These are phyloP conservation scores for Drosophila asahinai DNA, from an alignment of 1,140 invertebrate genomes.

Conservation along the genomic window DNA sequence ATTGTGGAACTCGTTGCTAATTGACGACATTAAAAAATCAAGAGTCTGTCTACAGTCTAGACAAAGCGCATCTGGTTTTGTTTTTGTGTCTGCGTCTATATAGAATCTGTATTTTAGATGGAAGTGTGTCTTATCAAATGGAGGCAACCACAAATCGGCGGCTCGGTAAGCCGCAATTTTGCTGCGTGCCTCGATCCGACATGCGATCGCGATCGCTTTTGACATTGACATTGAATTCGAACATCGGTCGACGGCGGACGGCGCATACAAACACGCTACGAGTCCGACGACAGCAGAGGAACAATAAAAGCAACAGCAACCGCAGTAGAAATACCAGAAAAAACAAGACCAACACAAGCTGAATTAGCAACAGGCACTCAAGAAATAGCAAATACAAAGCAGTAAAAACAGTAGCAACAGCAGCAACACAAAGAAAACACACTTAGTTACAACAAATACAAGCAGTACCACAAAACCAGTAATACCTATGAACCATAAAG, in stretches of 20 bases:
- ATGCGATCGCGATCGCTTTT: constrained; percentile 72
- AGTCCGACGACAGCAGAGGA: not conserved
- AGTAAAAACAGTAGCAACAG: not conserved
- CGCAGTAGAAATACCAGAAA: constrained; percentile 13
- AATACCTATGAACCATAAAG: not conserved
- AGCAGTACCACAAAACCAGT: not conserved
- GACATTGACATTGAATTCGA: constrained; percentile 76
- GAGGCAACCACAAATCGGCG: constrained; percentile 25
- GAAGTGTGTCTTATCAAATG: constrained; percentile 31
- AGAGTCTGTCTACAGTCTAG: constrained; percentile 32
- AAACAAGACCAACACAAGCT: not conserved
- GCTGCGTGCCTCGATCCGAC: constrained; percentile 54
- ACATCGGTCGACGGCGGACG: constrained; percentile 27
- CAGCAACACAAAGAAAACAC: not conserved
- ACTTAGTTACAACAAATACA: not conserved
- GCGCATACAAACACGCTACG: constrained; percentile 40
- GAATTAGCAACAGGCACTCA: too few species aligned
- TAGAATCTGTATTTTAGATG: not conserved
- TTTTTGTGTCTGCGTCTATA: not conserved
- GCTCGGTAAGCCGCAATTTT: constrained; percentile 43
- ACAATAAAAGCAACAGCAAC: constrained; percentile 5
- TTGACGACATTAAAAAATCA: constrained; percentile 7
- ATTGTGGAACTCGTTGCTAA: constrained; percentile 16
- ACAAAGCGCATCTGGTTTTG: constrained; percentile 8
- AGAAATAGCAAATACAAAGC: constrained; percentile 26